These are phyloP conservation scores for Enteromius anoplus DNA, from an alignment of 2,797 vertebrate species.

Conservation along the genomic window DNA sequence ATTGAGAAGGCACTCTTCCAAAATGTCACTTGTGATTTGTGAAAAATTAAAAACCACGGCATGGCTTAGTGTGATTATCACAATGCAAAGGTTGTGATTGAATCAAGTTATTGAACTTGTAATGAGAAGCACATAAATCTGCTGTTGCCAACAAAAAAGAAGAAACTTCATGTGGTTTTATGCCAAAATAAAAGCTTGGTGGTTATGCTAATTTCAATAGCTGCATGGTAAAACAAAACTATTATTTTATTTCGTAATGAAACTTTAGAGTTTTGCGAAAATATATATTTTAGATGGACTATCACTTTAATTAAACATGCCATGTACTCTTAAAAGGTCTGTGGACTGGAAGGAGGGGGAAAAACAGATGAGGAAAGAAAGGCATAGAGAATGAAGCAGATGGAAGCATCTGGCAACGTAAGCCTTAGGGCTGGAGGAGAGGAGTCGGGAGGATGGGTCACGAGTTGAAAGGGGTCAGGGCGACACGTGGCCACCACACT, in stretches of 20 bases:
- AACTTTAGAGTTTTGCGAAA: neutral
- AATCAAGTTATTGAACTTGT: neutral
- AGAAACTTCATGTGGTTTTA: neutral
- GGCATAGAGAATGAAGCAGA: conserved; percentile 15
- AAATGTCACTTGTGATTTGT: neutral
- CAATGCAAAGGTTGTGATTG: conserved; percentile 3
- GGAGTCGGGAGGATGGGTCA: conserved; percentile 19
- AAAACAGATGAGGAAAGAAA: neutral
- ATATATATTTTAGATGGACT: neutral
- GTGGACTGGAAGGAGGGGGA: neutral
- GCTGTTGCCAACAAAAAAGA: neutral
- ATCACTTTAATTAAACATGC: neutral
- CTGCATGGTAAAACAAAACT: neutral
- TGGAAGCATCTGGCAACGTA: conserved; percentile 42
- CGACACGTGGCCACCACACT: conserved; percentile 18
- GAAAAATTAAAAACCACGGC: neutral
- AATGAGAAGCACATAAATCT: neutral
- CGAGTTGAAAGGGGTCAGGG: conserved; percentile 27
- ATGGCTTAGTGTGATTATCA: neutral
- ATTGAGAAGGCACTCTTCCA: neutral
- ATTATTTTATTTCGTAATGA: neutral
- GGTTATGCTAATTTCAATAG: neutral
- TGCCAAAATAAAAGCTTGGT: neutral
- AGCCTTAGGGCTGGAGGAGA: conserved; percentile 11
- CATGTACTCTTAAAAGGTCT: neutral